Base-by-base conservation (phyloP, 2,888 invertebrate genomes). In the Gymnoscelis rufifasciata region DNA sequence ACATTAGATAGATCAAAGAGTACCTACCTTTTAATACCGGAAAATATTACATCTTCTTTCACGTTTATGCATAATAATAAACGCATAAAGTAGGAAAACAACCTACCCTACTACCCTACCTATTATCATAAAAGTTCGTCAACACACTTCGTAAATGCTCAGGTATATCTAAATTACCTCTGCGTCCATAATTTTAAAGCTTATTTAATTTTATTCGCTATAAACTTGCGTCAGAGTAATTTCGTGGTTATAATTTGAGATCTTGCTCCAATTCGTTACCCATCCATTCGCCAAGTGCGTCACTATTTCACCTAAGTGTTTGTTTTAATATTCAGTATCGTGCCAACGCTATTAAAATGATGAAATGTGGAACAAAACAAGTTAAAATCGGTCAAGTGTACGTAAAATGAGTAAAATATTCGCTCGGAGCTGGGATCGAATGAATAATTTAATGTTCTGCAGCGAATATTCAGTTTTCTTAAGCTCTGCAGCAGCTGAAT, bases 281-380 rank as follows among this genome's bases (percentile, higher is more conserved):
- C 19, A 7, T 35, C 11, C 19, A 35, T 23, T 4, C 10, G 35
- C 19, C 35, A 35, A 35, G n/a, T 23, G 35, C 35, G 35, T 35
- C 35, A 35, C 19, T 4, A 19, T 10, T 5, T 52, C 49, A 44
- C 39, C 46, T 44, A 49, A 43, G 43, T 28, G 10, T 35, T 39
- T 31, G 29, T 52, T 54, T 56, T 43, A 54, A 56, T 56, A 48
- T 46, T 43, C 37, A 23, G 23, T 33, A 36, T 45, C 30, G 47
- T 56, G 56, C 56, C 56, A 56, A 56, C 33, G 30, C 45, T 35
- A 46, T 54, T 52, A 52, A 51, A 44, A 50, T 52, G 43, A 48
- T 48, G 37, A 39, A 43, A 36, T 14, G 11, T 23, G 26, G 29
- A 50, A 35, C 35, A 35, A 11, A 35, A 35, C 11, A 15, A 10